Base-by-base conservation (phyloP, 2,888 invertebrate species). In the Teinopalpus imperialis region DNA sequence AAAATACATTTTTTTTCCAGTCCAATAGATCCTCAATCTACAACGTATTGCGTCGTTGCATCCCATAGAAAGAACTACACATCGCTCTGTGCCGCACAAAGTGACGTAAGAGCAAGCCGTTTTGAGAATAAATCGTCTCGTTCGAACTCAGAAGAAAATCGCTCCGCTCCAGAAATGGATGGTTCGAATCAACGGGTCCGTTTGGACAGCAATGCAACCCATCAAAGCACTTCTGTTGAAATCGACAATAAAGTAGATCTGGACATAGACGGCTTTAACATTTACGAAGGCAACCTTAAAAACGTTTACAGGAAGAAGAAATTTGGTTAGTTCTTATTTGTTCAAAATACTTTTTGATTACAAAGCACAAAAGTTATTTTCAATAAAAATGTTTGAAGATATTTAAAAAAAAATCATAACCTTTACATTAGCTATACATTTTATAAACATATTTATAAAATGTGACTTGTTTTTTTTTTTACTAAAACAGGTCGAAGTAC, bases 21-120 rank as follows among this genome's bases (percentile, higher is more conserved):
- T 47, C 87, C 88, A 14, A 81, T 88, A 54, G 88, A 88, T 47
- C 88, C 88, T 0, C 86, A 87, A 68, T 68, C 73, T 6, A 86
- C 87, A 0, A 71, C 69, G 7, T 88, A 88, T 59, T 88, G 86
- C 59, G 81, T 87, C 0, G 83, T 88, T 0, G 85, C 85, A 1
- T 87, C 87, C 0, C 74, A 75, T 20, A 66, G 66, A 10, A 80
- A 69, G 45, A 85, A 83, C 66, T 88, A 86, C 61, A 85, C 85
- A 0, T 85, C 88, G 0, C 70, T 88, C 0, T 88, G 88, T 44
- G 79, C 85, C 0, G 88, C 88, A 1, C 85, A 82, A 48, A 66
- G 66, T 24, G 86, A 86, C 31, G 57, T 76, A 1, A 76, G 74
- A 54, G 48, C 59, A 0, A 66, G 52, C 20, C 62, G 73, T 23